Base-by-base conservation (phyloP, 2,113 vertebrate genomes). In the Glareola pratincola region DNA sequence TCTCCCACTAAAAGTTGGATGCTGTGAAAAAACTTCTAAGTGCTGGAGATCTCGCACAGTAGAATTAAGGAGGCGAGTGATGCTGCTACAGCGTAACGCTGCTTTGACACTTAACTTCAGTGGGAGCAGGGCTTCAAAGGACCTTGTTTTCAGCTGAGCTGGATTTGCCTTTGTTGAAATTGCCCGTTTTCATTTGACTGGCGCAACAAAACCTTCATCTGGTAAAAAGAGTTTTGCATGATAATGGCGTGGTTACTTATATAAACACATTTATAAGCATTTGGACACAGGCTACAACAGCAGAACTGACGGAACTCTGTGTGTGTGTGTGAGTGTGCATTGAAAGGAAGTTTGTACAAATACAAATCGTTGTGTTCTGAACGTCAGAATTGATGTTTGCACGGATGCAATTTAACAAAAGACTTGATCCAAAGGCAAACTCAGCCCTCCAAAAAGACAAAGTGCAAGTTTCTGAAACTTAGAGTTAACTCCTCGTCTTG, bases 301-400 rank as follows among this genome's bases (percentile, higher is more conserved):
- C 50, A 14, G 6, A 22, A 54, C 5, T 14, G 9, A 50, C 18
- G 12, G 43, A 91, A 53, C 43, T 85, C 27, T 47, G 0, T 11
- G 11, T 15, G 30, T 12, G 1, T 5, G 2, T 7, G 20, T 1
- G 2, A 60, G 18, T 1, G 5, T 11, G 36, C 0, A 0, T 16
- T 63, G n/a, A 30, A 41, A 79, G 17, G 16, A 68, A 54, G 10
- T 41, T n/a, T 34, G 32, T 57, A 62, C 24, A 37, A 50, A 71
- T 50, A 66, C 43, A 78, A 63, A 30, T 8, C 20, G 30, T 30
- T 66, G 4, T 9, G 19, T 32, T 8, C 8, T 66, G 27, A 41
- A 71, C 86, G 7, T 36, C 19, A 45, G 79, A 84, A 67, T 0
- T 20, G 18, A 15, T 21, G 10, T 32, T 73, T 54, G 36, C 34